A percentile compares a stretch with the other conserved stretches of the same genome.
Conservation (phyloP, 2,888 invertebrate species). For the Drosophila mercatorum region DNA sequence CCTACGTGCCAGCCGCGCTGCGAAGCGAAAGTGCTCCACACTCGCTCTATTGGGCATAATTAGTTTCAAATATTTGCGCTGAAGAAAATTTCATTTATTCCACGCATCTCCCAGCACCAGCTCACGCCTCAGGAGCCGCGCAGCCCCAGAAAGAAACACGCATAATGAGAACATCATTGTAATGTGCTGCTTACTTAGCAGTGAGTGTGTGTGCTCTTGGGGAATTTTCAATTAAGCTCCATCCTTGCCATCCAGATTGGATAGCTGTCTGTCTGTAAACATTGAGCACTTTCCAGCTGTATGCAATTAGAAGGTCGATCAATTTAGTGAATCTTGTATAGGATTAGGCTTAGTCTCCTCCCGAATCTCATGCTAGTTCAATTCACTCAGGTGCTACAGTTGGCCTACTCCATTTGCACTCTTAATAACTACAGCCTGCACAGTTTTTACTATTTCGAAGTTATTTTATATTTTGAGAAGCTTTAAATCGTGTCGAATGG, state of each 20-base stretch:
- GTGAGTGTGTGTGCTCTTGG: slow-evolving; percentile 14
- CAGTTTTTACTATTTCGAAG: too few species aligned
- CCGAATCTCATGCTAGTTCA: too few species aligned
- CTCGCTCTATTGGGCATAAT: slow-evolving; percentile 77
- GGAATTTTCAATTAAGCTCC: slow-evolving; percentile 64
- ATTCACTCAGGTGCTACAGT: too few species aligned
- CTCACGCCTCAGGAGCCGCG: neutral
- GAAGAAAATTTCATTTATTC: slow-evolving; percentile 68
- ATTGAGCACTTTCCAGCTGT: too few species aligned
- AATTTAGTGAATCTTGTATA: neutral
- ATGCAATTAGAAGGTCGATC: neutral
- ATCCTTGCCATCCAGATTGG: slow-evolving; percentile 16
- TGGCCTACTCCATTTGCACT: too few species aligned
- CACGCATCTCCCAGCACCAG: slow-evolving; percentile 48
- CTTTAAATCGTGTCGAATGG: neutral
- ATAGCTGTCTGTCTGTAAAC: neutral
- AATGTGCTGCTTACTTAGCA: slow-evolving; percentile 2
- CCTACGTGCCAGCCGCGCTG: slow-evolving; percentile 51
- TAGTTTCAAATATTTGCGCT: slow-evolving; percentile 76
- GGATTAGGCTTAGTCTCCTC: neutral
- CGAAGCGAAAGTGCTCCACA: slow-evolving; percentile 35
- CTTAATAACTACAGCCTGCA: too few species aligned
- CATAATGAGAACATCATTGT: slow-evolving; percentile 48
- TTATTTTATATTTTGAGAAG: too few species aligned
- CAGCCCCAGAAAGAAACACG: slow-evolving; percentile 10